Evolutionary conservation across 2,113 vertebrate species (phyloP).

Genomic region (Cyprinus carpio): DNA sequence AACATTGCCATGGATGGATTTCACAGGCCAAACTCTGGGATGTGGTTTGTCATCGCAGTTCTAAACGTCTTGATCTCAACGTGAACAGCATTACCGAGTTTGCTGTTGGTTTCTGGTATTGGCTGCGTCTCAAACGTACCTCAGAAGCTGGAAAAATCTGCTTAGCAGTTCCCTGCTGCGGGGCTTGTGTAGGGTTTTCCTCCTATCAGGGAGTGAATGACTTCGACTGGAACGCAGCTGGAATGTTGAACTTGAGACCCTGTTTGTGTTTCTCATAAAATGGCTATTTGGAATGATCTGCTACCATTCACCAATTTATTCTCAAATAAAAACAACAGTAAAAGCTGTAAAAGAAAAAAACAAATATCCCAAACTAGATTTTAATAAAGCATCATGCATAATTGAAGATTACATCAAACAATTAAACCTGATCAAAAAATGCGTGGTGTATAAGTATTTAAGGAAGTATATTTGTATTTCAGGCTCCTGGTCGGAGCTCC

Average conservation of each 20-base stretch:
- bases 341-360: background rate
- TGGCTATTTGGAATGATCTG: background rate
- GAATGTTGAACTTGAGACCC: slow-evolving; percentile 6
- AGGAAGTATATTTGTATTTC: slow-evolving; percentile 3
- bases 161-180: slow-evolving; percentile 50
- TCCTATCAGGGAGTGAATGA: slow-evolving; percentile 1
- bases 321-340: background rate
- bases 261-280: slow-evolving; percentile 15
- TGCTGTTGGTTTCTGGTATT: slow-evolving; percentile 31
- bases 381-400: too few species aligned
- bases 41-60: slow-evolving; percentile 59
- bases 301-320: background rate
- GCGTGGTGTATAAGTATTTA: background rate
- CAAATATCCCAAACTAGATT: background rate
- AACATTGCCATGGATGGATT: slow-evolving; percentile 42
- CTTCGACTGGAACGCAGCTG: background rate
- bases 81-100: slow-evolving; percentile 50
- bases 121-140: slow-evolving; percentile 54
- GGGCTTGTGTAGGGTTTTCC: background rate
- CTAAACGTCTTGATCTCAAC: slow-evolving; percentile 61
- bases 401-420: background rate
- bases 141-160: slow-evolving; percentile 53
- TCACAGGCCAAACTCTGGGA: slow-evolving; percentile 47
- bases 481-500: slow-evolving; percentile 95
- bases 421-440: background rate